Base-by-base conservation (phyloP, 2,888 invertebrate species). In the Eristalis intricaria region DNA sequence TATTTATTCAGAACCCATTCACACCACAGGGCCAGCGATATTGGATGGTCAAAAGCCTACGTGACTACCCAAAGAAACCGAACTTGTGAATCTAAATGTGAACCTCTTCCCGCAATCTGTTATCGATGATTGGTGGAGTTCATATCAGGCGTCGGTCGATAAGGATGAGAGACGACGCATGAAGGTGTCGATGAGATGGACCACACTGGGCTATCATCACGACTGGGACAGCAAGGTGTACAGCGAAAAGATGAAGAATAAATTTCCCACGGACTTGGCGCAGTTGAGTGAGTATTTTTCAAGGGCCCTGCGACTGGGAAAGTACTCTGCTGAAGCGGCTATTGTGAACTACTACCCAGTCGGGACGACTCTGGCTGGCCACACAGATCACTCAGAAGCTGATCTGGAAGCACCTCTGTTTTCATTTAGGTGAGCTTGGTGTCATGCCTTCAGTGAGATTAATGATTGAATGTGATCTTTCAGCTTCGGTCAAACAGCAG, bases 211-310 rank as follows among this genome's bases (percentile, higher is more conserved):
- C 15, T 99, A 99, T 92, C 99, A 99, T 93, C 99, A 99, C 93
- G 96, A 99, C 92, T 99, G 99, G 99, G 96, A 98, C 90, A 97
- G 97, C 74, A 99, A 99, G 95, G 95, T 95, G 13, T 98, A 98
- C 91, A 95, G 94, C 78, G 97, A 97, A 92, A 92, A 94, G 5
- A 94, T 94, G 84, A 95, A 94, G 91, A 94, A 95, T 66, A 90
- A 93, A 11, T 97, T 99, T 92, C 98, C 98, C 0, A 88, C 90
- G 15, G 98, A 98, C 90, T 93, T 99, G 75, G 93, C 93, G 1
- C 92, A 94, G 32, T 92, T 98, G 80, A 95, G 96, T 66, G 93
- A 94, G 90, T 94, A 95, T 77, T 93, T 99, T 75, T 95, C 96
- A 0, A 89, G 92, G 43, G 92, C 93, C 26, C 91, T 96, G 26